Evolutionary conservation across 30 jellyfish, hydroid and myxozoan genomes (phyloP).

Genomic region (Hydractinia echinata): DNA sequence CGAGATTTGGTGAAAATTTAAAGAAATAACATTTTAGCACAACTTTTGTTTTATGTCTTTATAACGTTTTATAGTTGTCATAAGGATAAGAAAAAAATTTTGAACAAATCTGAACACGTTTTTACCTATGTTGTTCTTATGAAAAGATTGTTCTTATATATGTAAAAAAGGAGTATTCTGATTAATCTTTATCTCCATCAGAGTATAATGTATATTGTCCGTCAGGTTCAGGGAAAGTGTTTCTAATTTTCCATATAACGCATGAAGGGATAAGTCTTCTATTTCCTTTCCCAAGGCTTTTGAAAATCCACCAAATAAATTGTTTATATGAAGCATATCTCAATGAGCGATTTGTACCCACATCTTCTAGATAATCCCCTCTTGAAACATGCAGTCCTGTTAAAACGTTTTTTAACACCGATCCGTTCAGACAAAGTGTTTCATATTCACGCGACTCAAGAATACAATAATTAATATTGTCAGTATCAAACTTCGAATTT

Average conservation of each 20-base stretch:
- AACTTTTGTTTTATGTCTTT: too few relatives aligned
- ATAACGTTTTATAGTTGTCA: too few relatives aligned
- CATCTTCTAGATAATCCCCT: neutral
- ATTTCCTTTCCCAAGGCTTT: neutral
- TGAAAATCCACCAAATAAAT: neutral
- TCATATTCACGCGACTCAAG: neutral
- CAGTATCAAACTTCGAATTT: too few relatives aligned
- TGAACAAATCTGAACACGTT: too few relatives aligned
- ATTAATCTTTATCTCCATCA: neutral
- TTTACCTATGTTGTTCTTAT: neutral
- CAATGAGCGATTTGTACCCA: too few relatives aligned
- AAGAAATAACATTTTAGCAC: too few relatives aligned
- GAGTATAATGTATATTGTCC: conserved; percentile 8
- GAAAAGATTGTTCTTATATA: neutral
- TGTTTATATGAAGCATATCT: neutral
- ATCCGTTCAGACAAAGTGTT: neutral
- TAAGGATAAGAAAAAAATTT: too few relatives aligned
- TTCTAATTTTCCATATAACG: neutral
- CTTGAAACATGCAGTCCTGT: neutral
- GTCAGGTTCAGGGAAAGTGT: neutral
- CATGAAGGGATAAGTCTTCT: neutral
- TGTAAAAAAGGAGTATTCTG: neutral
- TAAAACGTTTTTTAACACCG: neutral
- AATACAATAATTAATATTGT: too few relatives aligned
- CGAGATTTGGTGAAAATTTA: neutral